Conservation (phyloP, 2,113 vertebrate genomes). For the Eudorcas thomsonii region DNA sequence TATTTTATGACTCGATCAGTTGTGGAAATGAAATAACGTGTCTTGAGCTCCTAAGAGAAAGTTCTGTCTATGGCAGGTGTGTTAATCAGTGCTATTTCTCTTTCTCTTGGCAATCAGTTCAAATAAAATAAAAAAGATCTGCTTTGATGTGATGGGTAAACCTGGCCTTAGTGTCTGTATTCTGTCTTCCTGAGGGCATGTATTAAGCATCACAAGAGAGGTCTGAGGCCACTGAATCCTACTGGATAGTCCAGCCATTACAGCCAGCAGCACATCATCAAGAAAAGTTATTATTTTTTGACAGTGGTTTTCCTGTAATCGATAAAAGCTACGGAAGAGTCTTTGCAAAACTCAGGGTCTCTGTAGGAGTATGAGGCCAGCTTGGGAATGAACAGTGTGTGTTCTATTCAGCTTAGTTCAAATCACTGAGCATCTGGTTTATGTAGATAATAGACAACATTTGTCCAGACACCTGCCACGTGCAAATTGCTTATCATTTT, state of each 20-base stretch:
- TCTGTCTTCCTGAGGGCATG: not conserved
- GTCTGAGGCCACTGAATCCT: not conserved
- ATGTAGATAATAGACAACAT: slow-evolving; percentile 52
- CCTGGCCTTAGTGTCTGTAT: not conserved
- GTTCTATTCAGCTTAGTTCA: slow-evolving; percentile 30
- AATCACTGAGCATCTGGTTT: slow-evolving; percentile 58
- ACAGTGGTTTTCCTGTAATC: not conserved
- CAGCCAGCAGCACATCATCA: not conserved
- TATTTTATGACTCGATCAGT: not conserved
- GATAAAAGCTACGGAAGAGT: slow-evolving; percentile 10
- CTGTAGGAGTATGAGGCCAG: slow-evolving; percentile 1
- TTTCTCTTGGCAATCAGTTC: not conserved
- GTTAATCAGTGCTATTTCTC: not conserved
- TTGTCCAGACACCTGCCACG: slow-evolving; percentile 63
- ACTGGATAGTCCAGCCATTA: not conserved
- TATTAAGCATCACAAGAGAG: not conserved
- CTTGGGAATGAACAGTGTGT: slow-evolving; percentile 22
- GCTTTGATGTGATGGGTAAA: not conserved
- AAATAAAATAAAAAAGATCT: not conserved
- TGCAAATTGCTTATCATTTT: slow-evolving; percentile 61
- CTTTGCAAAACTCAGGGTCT: not conserved
- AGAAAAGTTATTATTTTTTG: not conserved
- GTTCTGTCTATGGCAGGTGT: not conserved
- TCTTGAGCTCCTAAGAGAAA: not conserved
- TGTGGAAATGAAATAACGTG: not conserved